Percentiles rank a stretch among this genome's conserved stretches.
Conservation (phyloP, 2,888 invertebrate species). For the Lithophane leautieri region DNA sequence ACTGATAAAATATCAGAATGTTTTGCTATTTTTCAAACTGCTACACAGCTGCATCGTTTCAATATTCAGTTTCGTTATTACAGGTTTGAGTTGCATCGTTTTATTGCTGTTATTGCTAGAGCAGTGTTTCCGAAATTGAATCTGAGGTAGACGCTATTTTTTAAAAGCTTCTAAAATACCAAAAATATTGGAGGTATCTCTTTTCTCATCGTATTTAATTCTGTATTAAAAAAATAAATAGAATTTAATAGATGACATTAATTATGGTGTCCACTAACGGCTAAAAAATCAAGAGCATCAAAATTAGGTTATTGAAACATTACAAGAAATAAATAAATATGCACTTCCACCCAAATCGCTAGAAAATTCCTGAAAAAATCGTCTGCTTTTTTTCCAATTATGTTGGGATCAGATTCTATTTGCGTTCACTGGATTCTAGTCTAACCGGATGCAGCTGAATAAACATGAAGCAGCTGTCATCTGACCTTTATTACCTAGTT, state of each 20-base stretch:
- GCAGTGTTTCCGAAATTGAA: conserved; percentile 4
- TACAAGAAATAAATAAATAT: background rate
- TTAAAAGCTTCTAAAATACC: background rate
- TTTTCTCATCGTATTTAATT: background rate
- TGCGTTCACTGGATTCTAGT: too few relatives aligned
- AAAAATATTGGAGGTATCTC: background rate
- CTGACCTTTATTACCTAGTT: too few relatives aligned
- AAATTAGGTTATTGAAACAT: background rate
- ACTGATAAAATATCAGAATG: background rate
- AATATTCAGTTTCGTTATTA: conserved; percentile 4
- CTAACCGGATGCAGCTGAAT: too few relatives aligned
- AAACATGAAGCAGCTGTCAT: too few relatives aligned
- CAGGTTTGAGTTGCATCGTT: conserved; percentile 3
- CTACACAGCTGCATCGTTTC: background rate
- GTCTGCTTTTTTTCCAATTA: too few relatives aligned
- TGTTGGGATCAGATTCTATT: too few relatives aligned
- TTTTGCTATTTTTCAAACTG: background rate
- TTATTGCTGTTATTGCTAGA: background rate
- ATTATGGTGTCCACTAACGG: background rate
- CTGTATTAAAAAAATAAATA: background rate
- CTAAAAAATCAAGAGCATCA: too few relatives aligned
- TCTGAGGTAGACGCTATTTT: background rate
- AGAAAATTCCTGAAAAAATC: too few relatives aligned
- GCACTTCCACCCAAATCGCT: background rate
- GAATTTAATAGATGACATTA: background rate